phyloP scores from a whole-genome alignment of 2,113 vertebrate species.

The Lathamus discolor region DNA sequence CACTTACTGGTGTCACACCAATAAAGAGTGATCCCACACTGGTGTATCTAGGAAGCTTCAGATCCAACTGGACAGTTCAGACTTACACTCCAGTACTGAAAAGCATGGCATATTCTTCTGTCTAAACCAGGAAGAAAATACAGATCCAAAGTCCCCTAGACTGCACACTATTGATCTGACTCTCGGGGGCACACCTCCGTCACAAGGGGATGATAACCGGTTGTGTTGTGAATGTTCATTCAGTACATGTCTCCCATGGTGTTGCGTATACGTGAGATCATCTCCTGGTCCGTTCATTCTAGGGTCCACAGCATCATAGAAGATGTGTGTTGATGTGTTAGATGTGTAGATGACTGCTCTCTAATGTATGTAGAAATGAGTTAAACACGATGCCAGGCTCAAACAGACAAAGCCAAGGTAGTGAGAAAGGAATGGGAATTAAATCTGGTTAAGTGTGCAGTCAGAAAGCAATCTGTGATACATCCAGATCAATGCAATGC shows the following conservation, averaged over 20 bases:
- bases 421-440: background rate
- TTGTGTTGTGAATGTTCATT: background rate
- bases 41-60: background rate
- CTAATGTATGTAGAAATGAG: background rate
- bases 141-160: rapidly evolving
- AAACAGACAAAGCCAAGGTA: background rate
- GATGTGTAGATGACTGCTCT: background rate
- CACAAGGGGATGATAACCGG: background rate
- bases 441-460: background rate
- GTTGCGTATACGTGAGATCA: background rate
- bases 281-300: background rate
- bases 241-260: background rate
- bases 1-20: background rate
- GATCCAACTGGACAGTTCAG: background rate
- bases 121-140: background rate
- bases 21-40: background rate
- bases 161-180: background rate
- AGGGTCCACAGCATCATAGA: background rate
- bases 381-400: background rate
- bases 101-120: background rate
- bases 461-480: background rate
- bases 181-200: background rate
- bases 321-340: background rate
- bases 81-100: background rate
- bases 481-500: background rate